These are phyloP conservation scores for Chaetorhynchus papuensis DNA, from an alignment of 2,113 vertebrate genomes.

Conservation along the genomic window DNA sequence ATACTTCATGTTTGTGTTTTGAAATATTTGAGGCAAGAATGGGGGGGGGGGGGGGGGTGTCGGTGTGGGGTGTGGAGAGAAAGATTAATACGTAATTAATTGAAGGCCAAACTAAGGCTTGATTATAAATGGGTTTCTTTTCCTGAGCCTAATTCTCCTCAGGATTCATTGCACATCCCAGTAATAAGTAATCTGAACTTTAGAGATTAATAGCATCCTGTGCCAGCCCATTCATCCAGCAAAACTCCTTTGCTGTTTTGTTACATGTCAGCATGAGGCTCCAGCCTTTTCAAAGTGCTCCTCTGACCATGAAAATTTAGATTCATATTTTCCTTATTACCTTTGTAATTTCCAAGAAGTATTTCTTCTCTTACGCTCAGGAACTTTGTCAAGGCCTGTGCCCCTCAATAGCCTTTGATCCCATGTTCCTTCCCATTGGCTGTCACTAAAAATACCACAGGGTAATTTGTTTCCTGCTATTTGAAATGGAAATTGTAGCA, in stretches of 20 bases:
- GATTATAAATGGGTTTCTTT: neutral
- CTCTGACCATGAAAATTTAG: neutral
- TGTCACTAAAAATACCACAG: conserved; percentile 34
- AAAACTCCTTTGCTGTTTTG: conserved; percentile 8
- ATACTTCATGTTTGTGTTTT: neutral
- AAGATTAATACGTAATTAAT: neutral
- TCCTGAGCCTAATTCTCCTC: neutral
- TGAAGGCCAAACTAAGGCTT: neutral
- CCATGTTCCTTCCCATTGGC: neutral
- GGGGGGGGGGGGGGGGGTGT: rapidly evolving
- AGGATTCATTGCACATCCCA: neutral
- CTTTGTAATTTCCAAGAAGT: neutral
- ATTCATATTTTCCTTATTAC: neutral
- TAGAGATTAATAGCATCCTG: neutral
- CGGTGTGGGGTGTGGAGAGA: no score
- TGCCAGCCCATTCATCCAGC: neutral
- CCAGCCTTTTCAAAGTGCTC: neutral
- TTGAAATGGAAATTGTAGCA: conserved; percentile 58
- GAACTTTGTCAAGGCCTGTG: neutral
- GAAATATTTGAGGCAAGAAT: neutral
- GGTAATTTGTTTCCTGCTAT: conserved; percentile 45
- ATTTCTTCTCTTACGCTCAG: neutral
- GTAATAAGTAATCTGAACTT: conserved; percentile 21
- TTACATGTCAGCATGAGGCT: neutral
- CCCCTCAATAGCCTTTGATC: neutral